Evolutionary conservation across 2,888 invertebrate species (phyloP), one percentile per base, ranked within the genome.

Genomic region (Drosophila diplacantha): DNA sequence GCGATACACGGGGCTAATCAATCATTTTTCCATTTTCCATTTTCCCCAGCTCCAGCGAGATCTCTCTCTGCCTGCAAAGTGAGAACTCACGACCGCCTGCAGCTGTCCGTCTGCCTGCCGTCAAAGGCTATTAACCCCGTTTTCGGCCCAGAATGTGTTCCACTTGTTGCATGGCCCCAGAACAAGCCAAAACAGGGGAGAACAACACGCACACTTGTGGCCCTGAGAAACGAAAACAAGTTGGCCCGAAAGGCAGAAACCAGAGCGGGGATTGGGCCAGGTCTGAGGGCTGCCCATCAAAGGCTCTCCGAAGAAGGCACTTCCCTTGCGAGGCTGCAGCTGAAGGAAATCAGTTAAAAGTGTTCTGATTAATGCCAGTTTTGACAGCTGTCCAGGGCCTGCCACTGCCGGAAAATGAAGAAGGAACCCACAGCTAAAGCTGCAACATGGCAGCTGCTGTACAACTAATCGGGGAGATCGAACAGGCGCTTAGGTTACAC

Each of bases 1-100:
- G 43, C 59, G 44, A 49, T 68, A 69, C 55, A 43, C 37, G 56
- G 66, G 68, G 60, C 78, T 75, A 81, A 78, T 78, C 80, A 78
- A 78, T 78, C 78, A 78, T 78, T 71, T 78, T 76, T 69, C 67
- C 71, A 78, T 81, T 66, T 69, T 52, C 41, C 72, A 68, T 71
- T 77, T 71, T 26, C 35, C 51, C 31, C 39, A 44, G 5, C 5
- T 9, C 16, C 5, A 14, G 31, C 12, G 31, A 32, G 2, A 7
- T 6, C 6, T 62, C 3, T 29, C 3, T 29, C 4, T n/a, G n/a
- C 14, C 31, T 41, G 38, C 75, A 80, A 78, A 78, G 83, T 82
- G 78, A 78, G 83, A 78, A 78, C 78, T 82, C 83, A 82, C 83
- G 78, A 78, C 73, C 83, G 75, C 81, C 80, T 72, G 77, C 59